phyloP scores from a whole-genome alignment of 1,140 invertebrate genomes.

The Rhopalosiphum maidis region DNA sequence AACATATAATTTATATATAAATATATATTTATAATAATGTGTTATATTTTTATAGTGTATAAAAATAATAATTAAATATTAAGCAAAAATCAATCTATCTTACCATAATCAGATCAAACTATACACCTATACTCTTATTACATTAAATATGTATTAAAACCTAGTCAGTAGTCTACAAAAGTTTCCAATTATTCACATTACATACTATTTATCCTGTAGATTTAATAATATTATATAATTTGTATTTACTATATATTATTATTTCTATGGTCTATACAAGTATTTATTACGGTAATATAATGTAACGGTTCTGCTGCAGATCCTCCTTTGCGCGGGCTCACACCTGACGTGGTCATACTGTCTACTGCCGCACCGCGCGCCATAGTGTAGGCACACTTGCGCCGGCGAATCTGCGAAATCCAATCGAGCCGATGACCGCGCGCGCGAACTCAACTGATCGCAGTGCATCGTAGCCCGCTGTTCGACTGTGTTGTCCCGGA shows the following conservation, averaged over 20 bases:
- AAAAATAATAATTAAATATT: too few relatives aligned
- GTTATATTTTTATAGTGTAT: too few relatives aligned
- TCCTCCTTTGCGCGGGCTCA: not conserved
- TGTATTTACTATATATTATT: not conserved
- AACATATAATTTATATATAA: too few relatives aligned
- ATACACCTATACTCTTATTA: too few relatives aligned
- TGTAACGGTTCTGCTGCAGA: not conserved
- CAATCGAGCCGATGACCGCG: slow-evolving; percentile 56
- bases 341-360: slow-evolving; percentile 51
- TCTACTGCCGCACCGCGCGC: not conserved
- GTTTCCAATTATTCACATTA: not conserved
- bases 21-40: too few relatives aligned
- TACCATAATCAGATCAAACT: too few relatives aligned
- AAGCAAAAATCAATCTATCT: too few relatives aligned
- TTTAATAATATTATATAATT: not conserved
- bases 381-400: slow-evolving; percentile 36
- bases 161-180: too few relatives aligned
- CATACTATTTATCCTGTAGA: not conserved
- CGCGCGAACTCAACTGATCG: slow-evolving; percentile 49
- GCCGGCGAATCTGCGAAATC: slow-evolving; percentile 54
- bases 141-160: not conserved
- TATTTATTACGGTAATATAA: not conserved
- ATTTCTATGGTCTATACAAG: not conserved
- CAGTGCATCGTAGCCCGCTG: slow-evolving; percentile 43
- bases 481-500: slow-evolving; percentile 16